Evolutionary conservation across 2,113 vertebrate genomes (phyloP), one percentile per base, ranked within the genome.

Genomic region (Peucedramus taeniatus): DNA sequence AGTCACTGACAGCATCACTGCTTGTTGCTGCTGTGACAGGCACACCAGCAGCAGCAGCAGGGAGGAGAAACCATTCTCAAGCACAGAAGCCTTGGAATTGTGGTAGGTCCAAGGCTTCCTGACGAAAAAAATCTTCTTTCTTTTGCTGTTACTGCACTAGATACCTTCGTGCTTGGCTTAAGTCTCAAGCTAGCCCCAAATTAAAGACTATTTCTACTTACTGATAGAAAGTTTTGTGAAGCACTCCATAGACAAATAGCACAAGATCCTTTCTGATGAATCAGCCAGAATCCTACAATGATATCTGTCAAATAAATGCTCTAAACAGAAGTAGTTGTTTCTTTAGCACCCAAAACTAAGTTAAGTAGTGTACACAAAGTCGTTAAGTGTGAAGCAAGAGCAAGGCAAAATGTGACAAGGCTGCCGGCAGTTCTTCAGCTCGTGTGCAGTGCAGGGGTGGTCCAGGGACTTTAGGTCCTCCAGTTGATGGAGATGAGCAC

Each of bases 1-100:
- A 40, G 24, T 40, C 59, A 54, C 22, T 1, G 1, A 7, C 0
- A 0, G 45, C 15, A 40, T 39, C 66, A 3, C 50, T 56, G 61
- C 63, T 87, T 69, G 49, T 24, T 35, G 44, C 35, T 72, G 45
- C 53, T 5, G 7, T 28, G 11, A 40, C 21, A 64, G 23, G 14
- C 26, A 28, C 35, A 21, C 13, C 6, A 3, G 4, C 45, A 83
- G 15, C 71, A 33, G 30, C 54, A 83, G 20, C 51, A 76, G 63
- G 45, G 31, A 64, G 24, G 22, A 60, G 23, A 81, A 71, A 54
- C 4, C 0, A 1, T 6, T 72, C 70, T 45, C 44, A 63, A 76
- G 8, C 30, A 68, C 35, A 86, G 20, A 35, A 64, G 21, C 20
- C 57, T 86, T 76, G 42, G 35, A 30, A 54, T 1, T 45, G 47